Percentiles rank a stretch among this genome's conserved stretches.
phyloP scores from a whole-genome alignment of 2,113 vertebrate genomes.

The Salvator merianae region DNA sequence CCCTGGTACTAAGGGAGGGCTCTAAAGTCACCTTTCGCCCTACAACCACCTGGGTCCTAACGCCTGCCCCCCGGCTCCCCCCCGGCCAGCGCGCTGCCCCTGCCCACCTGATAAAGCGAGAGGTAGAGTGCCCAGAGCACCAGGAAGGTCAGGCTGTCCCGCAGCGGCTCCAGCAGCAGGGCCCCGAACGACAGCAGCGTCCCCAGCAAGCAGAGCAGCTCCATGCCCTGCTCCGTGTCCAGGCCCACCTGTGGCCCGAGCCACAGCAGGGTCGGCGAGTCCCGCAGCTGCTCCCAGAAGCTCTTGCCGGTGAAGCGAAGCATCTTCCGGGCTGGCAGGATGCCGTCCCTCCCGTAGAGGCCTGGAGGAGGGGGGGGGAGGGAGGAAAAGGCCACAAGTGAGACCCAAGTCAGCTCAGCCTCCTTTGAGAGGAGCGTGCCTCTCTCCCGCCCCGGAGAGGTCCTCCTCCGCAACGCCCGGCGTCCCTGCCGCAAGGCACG shows the following conservation, averaged over 20 bases:
- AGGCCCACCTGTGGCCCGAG: conserved; percentile 81
- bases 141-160: conserved; percentile 82
- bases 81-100: no score
- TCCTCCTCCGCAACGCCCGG: background rate
- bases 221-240: conserved; percentile 88
- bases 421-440: background rate
- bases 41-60: no score
- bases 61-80: background rate
- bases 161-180: conserved; percentile 70
- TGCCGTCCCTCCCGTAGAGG: conserved; percentile 88
- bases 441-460: no score
- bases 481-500: no score
- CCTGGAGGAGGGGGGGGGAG: conserved; percentile 64
- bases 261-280: conserved; percentile 88
- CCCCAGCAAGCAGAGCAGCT: conserved; percentile 87
- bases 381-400: background rate
- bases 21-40: no score
- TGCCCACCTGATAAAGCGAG: conserved; percentile 83
- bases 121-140: conserved; percentile 85
- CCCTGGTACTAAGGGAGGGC: no score
- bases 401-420: background rate
- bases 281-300: conserved; percentile 80
- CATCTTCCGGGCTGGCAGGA: conserved; percentile 83
- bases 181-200: conserved; percentile 74
- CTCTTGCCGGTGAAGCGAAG: conserved; percentile 81